Evolutionary conservation across 2,797 vertebrate species (phyloP).

Genomic region (Periophthalmus magnuspinnatus): DNA sequence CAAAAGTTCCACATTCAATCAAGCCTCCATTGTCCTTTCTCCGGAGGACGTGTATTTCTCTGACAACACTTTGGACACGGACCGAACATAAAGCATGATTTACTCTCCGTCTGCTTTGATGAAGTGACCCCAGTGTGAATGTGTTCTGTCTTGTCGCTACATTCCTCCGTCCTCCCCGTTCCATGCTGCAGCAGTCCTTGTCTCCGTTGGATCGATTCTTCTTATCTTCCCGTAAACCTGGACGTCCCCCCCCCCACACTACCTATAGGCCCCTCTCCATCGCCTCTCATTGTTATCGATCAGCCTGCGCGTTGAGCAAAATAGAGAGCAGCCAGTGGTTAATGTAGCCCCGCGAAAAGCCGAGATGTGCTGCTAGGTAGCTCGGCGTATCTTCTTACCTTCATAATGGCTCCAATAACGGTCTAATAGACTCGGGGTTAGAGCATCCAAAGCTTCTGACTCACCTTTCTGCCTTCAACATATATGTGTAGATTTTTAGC

Average conservation of each 20-base stretch:
- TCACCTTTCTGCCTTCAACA: slow-evolving; percentile 38
- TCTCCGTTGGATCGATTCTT: slow-evolving; percentile 66
- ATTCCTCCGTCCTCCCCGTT: slow-evolving; percentile 60
- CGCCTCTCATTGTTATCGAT: slow-evolving; percentile 60
- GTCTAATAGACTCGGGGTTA: slow-evolving; percentile 58
- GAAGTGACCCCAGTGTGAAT: slow-evolving; percentile 44
- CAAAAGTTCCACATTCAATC: slow-evolving; percentile 11
- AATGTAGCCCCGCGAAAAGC: slow-evolving; percentile 48
- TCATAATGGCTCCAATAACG: slow-evolving; percentile 63
- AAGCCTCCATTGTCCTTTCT: slow-evolving; percentile 4
- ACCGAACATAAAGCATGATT: slow-evolving; percentile 12
- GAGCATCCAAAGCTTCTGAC: slow-evolving; percentile 34
- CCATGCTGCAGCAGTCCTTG: slow-evolving; percentile 50
- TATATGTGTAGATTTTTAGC: slow-evolving; percentile 40
- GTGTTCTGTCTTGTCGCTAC: slow-evolving; percentile 20
- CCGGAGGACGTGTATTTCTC: background rate
- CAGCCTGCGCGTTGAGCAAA: slow-evolving; percentile 59
- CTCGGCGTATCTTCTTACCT: slow-evolving; percentile 47
- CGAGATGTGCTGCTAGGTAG: slow-evolving; percentile 24
- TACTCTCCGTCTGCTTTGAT: slow-evolving; percentile 42
- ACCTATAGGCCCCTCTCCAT: slow-evolving; percentile 21
- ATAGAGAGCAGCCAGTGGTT: slow-evolving; percentile 58
- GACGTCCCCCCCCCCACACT: slow-evolving; percentile 26
- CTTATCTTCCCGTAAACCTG: slow-evolving; percentile 74
- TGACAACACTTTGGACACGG: background rate